These are phyloP conservation scores for Centropus unirufus DNA, from an alignment of 2,113 vertebrate genomes.

Conservation along the genomic window DNA sequence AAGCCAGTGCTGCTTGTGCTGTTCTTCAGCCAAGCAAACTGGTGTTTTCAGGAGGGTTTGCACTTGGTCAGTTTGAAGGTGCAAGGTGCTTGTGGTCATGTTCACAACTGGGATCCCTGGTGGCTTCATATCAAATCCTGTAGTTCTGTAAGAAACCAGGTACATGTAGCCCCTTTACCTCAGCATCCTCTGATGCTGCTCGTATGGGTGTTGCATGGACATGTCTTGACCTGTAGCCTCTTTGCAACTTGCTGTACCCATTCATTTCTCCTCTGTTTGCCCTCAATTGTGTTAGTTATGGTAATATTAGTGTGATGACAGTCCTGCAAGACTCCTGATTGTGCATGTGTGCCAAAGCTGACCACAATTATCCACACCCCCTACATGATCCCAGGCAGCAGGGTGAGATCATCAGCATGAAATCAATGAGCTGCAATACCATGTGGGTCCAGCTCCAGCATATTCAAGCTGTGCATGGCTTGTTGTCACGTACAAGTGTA, in stretches of 20 bases:
- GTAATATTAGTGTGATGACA: not conserved
- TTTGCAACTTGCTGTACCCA: not conserved
- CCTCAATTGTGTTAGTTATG: not conserved
- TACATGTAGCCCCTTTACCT: not conserved
- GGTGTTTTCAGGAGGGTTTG: not conserved
- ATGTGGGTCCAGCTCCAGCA: not conserved
- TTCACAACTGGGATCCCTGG: not conserved
- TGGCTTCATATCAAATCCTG: not conserved
- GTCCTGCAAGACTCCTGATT: not conserved
- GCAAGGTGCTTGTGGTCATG: not conserved
- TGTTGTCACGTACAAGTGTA: not conserved
- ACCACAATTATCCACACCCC: not conserved
- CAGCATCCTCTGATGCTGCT: not conserved
- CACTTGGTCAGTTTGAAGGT: not conserved
- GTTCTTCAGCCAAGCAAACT: not conserved
- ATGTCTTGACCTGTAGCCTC: not conserved
- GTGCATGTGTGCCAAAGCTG: not conserved
- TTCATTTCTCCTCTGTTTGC: not conserved
- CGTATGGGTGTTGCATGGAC: rapidly evolving
- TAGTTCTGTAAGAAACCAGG: not conserved
- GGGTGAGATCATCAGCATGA: not conserved
- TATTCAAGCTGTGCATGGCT: not conserved
- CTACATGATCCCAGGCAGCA: not conserved
- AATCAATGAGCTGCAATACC: not conserved
- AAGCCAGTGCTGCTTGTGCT: not conserved